phyloP scores from a whole-genome alignment of 2,888 invertebrate species.

The Tipula helvola region DNA sequence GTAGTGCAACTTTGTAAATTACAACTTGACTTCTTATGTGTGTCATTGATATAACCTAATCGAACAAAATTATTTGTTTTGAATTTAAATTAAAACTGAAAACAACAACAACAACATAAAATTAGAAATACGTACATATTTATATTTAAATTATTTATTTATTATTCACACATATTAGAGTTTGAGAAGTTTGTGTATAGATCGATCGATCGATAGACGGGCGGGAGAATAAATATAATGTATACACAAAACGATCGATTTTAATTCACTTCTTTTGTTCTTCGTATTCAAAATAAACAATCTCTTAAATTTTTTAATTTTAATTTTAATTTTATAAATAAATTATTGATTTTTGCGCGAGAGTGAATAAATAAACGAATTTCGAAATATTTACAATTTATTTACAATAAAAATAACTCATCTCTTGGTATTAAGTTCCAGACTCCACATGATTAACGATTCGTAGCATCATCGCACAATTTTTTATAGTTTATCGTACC shows the following conservation, averaged over 20 bases:
- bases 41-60: constrained; percentile 4
- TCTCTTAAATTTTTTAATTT: background rate
- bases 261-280: background rate
- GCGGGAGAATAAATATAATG: background rate
- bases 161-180: background rate
- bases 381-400: background rate
- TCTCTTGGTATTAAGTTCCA: background rate
- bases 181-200: background rate
- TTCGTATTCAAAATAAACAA: background rate
- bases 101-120: background rate
- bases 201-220: background rate
- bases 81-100: background rate
- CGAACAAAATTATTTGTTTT: background rate
- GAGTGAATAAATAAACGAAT: background rate
- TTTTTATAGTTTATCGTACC: background rate
- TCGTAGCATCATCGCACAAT: no score
- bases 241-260: background rate
- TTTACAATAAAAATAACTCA: background rate
- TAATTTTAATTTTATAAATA: background rate
- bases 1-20: background rate
- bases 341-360: background rate
- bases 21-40: background rate
- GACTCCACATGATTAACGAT: no score
- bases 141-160: background rate
- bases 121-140: background rate